Conservation (phyloP, 2,888 invertebrate genomes). For the Calephelis perditalis region DNA sequence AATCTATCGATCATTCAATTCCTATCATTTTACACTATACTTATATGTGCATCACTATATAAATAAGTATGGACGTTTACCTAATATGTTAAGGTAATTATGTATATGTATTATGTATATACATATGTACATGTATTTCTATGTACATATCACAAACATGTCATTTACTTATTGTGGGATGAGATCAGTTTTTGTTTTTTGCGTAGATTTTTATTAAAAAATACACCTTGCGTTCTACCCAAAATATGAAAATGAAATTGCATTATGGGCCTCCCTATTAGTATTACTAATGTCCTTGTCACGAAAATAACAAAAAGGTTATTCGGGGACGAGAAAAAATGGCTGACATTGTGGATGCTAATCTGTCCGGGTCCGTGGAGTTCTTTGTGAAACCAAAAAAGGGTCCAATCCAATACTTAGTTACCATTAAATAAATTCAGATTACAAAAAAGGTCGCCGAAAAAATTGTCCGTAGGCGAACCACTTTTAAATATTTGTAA, state of each 20-base stretch:
- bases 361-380: constrained; percentile 62
- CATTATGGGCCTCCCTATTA: constrained; percentile 44
- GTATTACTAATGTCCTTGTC: constrained; percentile 66
- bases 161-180: no score
- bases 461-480: constrained; percentile 60
- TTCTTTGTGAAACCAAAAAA: constrained; percentile 52
- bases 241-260: constrained; percentile 53
- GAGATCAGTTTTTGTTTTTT: no score
- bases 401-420: constrained; percentile 65
- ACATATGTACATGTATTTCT: no score
- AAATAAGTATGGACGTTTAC: no score
- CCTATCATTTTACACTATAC: no score
- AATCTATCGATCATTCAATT: no score
- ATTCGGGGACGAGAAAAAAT: constrained; percentile 49
- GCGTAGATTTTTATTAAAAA: constrained; percentile 32
- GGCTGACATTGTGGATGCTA: constrained; percentile 63
- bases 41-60: no score
- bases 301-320: constrained; percentile 49
- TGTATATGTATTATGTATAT: no score
- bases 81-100: no score
- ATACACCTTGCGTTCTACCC: constrained; percentile 18
- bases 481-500: constrained; percentile 74
- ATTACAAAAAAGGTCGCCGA: constrained; percentile 42
- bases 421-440: constrained; percentile 74
- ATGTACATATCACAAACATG: no score